phyloP scores from a whole-genome alignment of 1,140 invertebrate species.

The Drosophila suzukii region DNA sequence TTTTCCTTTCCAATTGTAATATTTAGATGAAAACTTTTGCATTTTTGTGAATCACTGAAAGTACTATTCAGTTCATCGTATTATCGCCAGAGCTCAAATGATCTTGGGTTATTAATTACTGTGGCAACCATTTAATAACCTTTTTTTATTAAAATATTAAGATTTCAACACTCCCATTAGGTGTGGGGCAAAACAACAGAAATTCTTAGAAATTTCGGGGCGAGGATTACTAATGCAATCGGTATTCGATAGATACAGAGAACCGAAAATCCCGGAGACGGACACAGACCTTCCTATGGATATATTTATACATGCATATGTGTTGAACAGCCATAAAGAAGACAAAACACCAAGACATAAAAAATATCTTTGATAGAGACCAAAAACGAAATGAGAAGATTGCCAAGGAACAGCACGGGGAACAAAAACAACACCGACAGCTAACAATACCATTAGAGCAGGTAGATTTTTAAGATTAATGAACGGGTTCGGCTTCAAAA shows the following conservation, averaged over 20 bases:
- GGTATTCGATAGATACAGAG: constrained; percentile 33
- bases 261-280: constrained; percentile 2
- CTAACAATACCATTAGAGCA: constrained; percentile 72
- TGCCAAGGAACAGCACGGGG: constrained; percentile 30
- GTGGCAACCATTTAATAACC: not conserved
- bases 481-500: constrained; percentile 66
- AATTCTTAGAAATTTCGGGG: constrained; percentile 13
- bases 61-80: too few species aligned
- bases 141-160: constrained; percentile 2
- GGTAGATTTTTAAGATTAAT: constrained; percentile 80
- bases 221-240: constrained; percentile 38
- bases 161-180: constrained; percentile 7
- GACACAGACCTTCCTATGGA: constrained; percentile 10
- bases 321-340: constrained; percentile 24
- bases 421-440: constrained; percentile 7
- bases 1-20: not conserved
- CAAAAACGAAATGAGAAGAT: constrained; percentile 41
- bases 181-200: not conserved
- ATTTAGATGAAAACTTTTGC: not conserved
- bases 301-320: constrained; percentile 1
- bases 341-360: constrained; percentile 25
- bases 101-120: not conserved
- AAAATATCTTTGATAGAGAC: constrained; percentile 47
- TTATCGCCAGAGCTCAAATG: too few species aligned
- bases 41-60: not conserved